Conservation (phyloP, 2,797 vertebrate species). For the Anguilla anguilla region DNA sequence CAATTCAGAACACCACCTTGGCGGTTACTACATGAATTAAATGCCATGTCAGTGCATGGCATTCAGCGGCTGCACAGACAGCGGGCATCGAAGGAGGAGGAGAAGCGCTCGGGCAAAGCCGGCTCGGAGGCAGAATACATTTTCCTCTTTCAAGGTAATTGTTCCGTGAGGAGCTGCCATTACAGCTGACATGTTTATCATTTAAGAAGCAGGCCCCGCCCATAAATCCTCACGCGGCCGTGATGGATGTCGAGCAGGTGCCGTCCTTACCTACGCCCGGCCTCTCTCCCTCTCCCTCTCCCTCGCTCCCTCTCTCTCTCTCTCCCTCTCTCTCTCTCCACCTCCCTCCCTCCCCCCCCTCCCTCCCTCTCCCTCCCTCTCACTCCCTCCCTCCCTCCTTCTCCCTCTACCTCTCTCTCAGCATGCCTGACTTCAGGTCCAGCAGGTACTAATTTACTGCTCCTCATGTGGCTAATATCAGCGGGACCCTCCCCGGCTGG, state of each 20-base stretch:
- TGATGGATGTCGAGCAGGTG: constrained; percentile 4
- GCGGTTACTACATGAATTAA: background rate
- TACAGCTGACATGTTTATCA: constrained; percentile 11
- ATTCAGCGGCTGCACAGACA: background rate
- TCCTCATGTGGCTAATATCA: background rate
- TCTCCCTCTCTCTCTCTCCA: no score
- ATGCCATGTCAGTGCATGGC: background rate
- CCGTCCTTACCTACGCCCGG: background rate
- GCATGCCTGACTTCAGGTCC: background rate
- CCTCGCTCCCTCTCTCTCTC: no score
- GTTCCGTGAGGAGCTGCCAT: background rate
- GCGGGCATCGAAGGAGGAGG: background rate
- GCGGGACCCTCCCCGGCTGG: background rate
- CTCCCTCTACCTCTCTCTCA: background rate
- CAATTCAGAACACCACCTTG: background rate
- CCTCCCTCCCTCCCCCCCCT: no score
- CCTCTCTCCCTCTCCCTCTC: no score
- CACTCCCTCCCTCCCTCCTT: background rate
- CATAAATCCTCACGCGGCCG: background rate
- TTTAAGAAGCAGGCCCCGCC: background rate
- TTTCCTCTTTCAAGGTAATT: background rate
- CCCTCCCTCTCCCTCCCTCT: background rate
- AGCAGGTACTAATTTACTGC: background rate
- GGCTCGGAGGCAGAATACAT: background rate
- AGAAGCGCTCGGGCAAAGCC: background rate